These are phyloP conservation scores for Channa maculata DNA, from an alignment of 2,113 vertebrate species.

Conservation along the genomic window DNA sequence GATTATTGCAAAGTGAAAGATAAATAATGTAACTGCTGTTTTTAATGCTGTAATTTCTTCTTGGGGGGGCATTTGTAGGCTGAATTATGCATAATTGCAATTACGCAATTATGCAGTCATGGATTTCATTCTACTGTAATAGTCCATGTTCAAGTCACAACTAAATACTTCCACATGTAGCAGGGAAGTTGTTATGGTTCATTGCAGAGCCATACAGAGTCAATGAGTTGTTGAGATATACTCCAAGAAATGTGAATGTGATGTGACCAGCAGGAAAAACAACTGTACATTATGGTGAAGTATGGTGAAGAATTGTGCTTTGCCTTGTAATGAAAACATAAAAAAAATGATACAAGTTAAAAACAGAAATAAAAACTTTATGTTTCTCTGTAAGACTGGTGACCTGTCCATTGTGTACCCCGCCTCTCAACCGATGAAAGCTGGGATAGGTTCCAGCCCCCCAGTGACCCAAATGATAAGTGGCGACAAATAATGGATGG, in stretches of 20 bases:
- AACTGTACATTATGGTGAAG: too few relatives aligned
- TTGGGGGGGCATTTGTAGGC: background rate
- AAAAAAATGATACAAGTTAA: too few relatives aligned
- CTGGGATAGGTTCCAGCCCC: too few relatives aligned
- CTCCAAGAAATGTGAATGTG: background rate
- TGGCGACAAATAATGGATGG: too few relatives aligned
- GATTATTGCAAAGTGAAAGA: constrained; percentile 22
- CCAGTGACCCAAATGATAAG: too few relatives aligned
- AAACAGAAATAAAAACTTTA: too few relatives aligned
- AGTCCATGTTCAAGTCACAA: background rate
- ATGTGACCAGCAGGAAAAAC: background rate
- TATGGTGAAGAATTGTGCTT: too few relatives aligned
- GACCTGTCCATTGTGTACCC: too few relatives aligned
- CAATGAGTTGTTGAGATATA: background rate
- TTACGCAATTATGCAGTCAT: background rate
- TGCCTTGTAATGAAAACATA: too few relatives aligned
- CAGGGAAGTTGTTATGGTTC: constrained; percentile 6
- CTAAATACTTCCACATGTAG: constrained; percentile 33
- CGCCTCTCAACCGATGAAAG: too few relatives aligned
- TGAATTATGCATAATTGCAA: constrained; percentile 21
- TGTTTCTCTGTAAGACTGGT: too few relatives aligned
- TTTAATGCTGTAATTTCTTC: constrained; percentile 12
- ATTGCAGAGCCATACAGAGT: background rate
- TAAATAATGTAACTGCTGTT: background rate
- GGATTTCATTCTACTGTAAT: background rate